Evolutionary conservation across 2,797 vertebrate genomes (phyloP).

Genomic region (Anabas testudineus): DNA sequence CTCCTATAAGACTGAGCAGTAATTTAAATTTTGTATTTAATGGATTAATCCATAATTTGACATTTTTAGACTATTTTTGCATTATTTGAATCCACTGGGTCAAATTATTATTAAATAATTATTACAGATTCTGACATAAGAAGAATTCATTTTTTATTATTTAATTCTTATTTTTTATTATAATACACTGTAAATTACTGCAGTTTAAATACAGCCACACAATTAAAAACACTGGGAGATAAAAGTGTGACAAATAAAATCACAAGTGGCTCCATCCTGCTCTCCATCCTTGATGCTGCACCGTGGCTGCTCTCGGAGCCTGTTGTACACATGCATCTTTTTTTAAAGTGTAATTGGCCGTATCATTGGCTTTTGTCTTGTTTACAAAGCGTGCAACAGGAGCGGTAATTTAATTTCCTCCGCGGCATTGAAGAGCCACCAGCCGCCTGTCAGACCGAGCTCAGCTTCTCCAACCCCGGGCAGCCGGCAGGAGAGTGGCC

Average conservation of each 20-base stretch:
- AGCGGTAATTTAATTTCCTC: conserved; percentile 87
- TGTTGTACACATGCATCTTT: conserved; percentile 67
- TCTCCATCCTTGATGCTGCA: not conserved
- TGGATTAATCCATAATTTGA: not conserved
- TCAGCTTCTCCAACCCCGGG: conserved; percentile 66
- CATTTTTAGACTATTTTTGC: too few relatives aligned
- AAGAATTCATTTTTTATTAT: not conserved
- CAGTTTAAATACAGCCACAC: not conserved
- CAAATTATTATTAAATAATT: too few relatives aligned
- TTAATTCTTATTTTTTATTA: too few relatives aligned
- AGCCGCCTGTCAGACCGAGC: conserved; percentile 80
- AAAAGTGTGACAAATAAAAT: not conserved
- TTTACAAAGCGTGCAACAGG: conserved; percentile 85
- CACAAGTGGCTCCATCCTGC: not conserved
- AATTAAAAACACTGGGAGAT: not conserved
- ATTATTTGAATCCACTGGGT: not conserved
- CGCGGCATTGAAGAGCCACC: conserved; percentile 80
- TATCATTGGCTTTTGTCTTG: conserved; percentile 89
- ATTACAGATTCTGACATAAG: too few relatives aligned
- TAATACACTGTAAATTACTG: not conserved
- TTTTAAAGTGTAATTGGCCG: conserved; percentile 85
- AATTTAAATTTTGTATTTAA: not conserved
- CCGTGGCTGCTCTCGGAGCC: conserved; percentile 26
- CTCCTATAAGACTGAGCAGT: not conserved
- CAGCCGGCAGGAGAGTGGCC: conserved; percentile 66